phyloP scores from a whole-genome alignment of 2,113 vertebrate species.

The Paracyprichromis sp. region DNA sequence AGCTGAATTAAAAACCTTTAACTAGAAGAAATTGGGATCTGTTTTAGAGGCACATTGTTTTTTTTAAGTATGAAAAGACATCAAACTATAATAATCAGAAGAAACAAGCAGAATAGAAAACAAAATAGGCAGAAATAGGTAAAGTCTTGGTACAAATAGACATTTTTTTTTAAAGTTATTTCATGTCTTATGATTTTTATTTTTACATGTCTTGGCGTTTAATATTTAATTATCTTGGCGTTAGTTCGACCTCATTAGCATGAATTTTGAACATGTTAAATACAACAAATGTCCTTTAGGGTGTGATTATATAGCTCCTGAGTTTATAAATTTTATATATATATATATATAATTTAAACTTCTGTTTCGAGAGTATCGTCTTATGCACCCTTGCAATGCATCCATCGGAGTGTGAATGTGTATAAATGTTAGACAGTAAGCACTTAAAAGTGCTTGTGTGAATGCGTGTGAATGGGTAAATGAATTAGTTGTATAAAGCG shows the following conservation, averaged over 20 bases:
- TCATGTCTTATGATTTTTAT: not conserved
- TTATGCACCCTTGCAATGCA: not conserved
- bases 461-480: not conserved
- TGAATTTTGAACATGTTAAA: not conserved
- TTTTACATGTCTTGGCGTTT: fast-evolving
- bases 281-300: not conserved
- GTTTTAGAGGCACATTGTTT: not conserved
- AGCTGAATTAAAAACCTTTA: fast-evolving
- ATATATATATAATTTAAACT: not conserved
- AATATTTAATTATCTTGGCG: fast-evolving
- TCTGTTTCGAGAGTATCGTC: not conserved
- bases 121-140: not conserved
- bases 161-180: not conserved
- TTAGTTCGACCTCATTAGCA: not conserved
- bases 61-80: not conserved
- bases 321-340: not conserved
- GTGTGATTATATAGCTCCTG: not conserved
- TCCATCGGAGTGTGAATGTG: not conserved
- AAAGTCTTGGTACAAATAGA: not conserved
- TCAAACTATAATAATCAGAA: not conserved
- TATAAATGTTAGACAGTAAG: not conserved
- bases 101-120: not conserved
- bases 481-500: not conserved
- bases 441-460: not conserved
- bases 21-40: not conserved